Evolutionary conservation across 2,113 vertebrate genomes (phyloP), one percentile per base, ranked within the genome.

Genomic region (Felis chaus): DNA sequence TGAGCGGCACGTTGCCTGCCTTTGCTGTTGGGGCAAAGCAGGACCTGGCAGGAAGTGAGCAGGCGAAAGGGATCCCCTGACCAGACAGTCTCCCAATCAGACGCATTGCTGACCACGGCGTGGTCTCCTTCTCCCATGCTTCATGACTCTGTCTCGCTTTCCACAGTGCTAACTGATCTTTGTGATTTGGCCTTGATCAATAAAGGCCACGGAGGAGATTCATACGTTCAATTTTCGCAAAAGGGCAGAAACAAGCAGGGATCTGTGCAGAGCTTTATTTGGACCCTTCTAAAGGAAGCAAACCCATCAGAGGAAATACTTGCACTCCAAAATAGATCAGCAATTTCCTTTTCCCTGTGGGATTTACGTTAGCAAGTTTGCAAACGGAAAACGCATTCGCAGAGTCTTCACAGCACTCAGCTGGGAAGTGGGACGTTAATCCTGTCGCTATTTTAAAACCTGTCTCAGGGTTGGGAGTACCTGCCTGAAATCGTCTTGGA

Each of bases 391-490:
- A 78, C 29, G 80, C 81, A 31, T 11, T 79, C 4, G 3, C 48
- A 61, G 69, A 86, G 71, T 79, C 36, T 55, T 84, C 5, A 41
- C 19, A 9, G 71, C 88, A 63, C 74, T 55, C 18, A 4, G 53
- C 27, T 13, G 61, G 87, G 23, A 55, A 33, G 31, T 78, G 61
- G 48, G 29, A 5, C 57, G 80, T 21, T 53, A 66, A n/a, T 91
- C 88, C 71, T 78, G 50, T 57, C 18, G 4, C 88, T 85, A 95
- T 78, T 61, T 95, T 79, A 91, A 76, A 74, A 76, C 94, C 27
- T 13, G 23, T 31, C 69, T 85, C 36, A 3, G 88, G 71, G 81
- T 41, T 69, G 63, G 48, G 80, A 95, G 48, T 61, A 57, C 74
- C 27, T 31, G 74, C 53, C 63, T 57, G 81, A 63, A 39, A 85